Evolutionary conservation across 2,113 vertebrate species (phyloP).

Genomic region (Numenius arquata): DNA sequence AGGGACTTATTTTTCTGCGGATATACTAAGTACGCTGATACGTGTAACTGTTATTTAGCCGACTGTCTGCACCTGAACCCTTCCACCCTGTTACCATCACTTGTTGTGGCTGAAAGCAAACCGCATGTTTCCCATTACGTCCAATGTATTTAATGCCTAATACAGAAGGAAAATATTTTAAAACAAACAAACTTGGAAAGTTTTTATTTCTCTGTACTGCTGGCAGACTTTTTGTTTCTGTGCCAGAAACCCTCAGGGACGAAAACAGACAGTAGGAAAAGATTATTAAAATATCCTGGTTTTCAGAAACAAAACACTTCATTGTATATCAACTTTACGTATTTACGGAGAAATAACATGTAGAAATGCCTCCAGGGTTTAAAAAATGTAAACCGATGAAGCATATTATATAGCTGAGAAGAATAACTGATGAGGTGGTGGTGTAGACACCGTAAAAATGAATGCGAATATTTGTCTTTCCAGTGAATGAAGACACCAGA

Average conservation of each 20-base stretch:
- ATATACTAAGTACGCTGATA: background rate
- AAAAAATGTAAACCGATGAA: background rate
- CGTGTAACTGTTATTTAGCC: background rate
- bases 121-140: background rate
- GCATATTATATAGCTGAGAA: background rate
- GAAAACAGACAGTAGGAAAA: background rate
- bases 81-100: background rate
- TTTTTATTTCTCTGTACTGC: background rate
- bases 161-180: background rate
- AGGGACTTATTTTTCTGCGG: rapidly evolving
- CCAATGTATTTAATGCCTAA: background rate
- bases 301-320: slow-evolving; percentile 17
- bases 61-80: background rate
- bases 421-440: slow-evolving; percentile 32
- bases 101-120: background rate
- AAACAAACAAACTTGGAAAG: background rate
- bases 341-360: background rate
- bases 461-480: slow-evolving; percentile 46
- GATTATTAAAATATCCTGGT: background rate
- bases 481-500: background rate
- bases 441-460: background rate
- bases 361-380: background rate
- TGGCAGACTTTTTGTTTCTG: background rate
- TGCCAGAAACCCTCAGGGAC: background rate
- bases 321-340: slow-evolving; percentile 4